Conservation (phyloP, 2,113 vertebrate species). For the Anser brachyrhynchus region DNA sequence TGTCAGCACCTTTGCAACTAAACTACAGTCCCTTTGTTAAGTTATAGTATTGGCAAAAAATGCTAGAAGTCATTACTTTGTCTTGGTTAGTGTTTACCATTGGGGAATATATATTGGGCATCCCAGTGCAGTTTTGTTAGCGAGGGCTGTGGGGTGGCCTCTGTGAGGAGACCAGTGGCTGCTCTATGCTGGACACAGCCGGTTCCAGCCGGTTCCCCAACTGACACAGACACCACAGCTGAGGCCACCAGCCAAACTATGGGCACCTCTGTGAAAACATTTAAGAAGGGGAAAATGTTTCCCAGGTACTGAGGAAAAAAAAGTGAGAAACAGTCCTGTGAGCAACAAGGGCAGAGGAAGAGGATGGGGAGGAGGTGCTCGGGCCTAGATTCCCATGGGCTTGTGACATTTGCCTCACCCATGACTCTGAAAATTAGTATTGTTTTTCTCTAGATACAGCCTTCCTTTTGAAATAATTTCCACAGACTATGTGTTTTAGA, state of each 20-base stretch:
- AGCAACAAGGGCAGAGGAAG: neutral
- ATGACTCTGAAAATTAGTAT: neutral
- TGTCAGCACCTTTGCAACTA: neutral
- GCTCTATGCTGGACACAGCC: rapidly evolving
- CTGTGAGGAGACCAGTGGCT: neutral
- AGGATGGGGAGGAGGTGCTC: neutral
- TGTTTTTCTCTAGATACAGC: neutral
- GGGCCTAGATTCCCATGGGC: neutral
- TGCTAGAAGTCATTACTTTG: neutral
- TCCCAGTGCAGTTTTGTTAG: neutral
- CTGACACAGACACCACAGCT: too few species aligned
- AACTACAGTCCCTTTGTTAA: neutral
- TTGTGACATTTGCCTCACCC: too few species aligned
- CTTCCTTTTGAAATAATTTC: neutral
- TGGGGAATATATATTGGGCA: neutral
- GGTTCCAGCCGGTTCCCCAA: neutral
- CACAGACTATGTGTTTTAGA: neutral
- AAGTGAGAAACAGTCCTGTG: neutral
- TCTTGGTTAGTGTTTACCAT: neutral
- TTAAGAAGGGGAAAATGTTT: neutral
- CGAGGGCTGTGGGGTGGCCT: neutral
- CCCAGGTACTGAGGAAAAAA: neutral
- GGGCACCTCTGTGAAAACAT: neutral
- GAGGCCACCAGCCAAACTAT: rapidly evolving
- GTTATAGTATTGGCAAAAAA: neutral